Percentiles rank a stretch among this genome's conserved stretches.
Conservation (phyloP, 2,113 vertebrate genomes). For the Sylvietta virens region DNA sequence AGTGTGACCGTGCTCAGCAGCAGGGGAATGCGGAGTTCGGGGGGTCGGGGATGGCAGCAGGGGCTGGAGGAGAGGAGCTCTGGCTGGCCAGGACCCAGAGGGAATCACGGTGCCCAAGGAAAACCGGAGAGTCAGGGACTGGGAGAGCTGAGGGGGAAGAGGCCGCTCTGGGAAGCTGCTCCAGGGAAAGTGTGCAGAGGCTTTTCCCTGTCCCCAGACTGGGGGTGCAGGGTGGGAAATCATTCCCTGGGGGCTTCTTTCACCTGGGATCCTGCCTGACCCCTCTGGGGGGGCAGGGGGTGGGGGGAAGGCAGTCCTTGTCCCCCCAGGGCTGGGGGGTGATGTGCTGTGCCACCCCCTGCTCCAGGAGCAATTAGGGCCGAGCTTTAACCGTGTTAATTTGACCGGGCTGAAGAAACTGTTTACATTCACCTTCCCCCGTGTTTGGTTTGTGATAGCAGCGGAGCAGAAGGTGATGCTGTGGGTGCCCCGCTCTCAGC, state of each 20-base stretch:
- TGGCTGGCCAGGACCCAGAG: accelerated
- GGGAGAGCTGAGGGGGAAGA: neutral
- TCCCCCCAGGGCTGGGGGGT: neutral
- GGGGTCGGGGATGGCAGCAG: neutral
- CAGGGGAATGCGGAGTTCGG: accelerated
- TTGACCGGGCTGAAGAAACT: neutral
- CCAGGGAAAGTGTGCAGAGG: neutral
- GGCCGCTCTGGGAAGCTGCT: neutral
- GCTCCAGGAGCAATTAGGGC: neutral
- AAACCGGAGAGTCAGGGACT: neutral
- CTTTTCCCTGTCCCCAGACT: neutral
- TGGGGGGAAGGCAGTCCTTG: accelerated
- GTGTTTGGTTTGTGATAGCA: constrained; percentile 22
- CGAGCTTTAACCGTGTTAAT: neutral
- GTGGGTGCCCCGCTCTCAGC: neutral
- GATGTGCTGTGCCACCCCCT: neutral
- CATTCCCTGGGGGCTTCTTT: neutral
- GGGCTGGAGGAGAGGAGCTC: neutral
- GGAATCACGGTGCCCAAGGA: accelerated
- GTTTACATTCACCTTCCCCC: constrained; percentile 34
- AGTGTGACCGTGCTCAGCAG: neutral
- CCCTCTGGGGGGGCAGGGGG: neutral
- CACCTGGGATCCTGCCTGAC: neutral
- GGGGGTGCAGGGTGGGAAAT: neutral
- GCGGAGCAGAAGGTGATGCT: neutral